phyloP scores from a whole-genome alignment of 2,797 vertebrate genomes.

The Rhinella marina region DNA sequence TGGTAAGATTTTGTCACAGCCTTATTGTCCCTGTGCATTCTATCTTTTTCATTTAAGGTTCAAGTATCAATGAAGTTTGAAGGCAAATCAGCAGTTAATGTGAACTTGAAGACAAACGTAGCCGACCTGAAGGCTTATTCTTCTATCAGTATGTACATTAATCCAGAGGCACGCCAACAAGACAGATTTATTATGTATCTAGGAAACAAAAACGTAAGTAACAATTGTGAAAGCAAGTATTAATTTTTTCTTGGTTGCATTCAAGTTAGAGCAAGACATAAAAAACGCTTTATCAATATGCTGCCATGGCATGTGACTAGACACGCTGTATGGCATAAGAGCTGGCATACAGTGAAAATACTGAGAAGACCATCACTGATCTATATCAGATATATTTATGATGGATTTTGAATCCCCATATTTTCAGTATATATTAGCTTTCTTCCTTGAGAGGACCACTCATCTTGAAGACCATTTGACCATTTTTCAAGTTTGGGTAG shows the following conservation, averaged over 20 bases:
- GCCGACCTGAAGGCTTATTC: slow-evolving; percentile 92
- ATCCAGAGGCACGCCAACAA: slow-evolving; percentile 70
- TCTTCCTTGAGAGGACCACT: too few species aligned
- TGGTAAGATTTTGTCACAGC: background rate
- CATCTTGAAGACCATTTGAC: background rate
- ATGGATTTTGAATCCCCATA: background rate
- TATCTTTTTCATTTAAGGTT: slow-evolving; percentile 76
- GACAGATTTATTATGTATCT: slow-evolving; percentile 94
- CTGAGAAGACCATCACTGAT: background rate
- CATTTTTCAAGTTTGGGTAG: background rate
- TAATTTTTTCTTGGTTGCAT: background rate
- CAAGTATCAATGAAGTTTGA: slow-evolving; percentile 98
- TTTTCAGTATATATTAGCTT: too few species aligned
- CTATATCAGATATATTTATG: background rate
- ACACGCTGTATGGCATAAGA: background rate
- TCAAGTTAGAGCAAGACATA: background rate
- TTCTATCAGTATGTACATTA: slow-evolving; percentile 91
- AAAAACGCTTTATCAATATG: background rate
- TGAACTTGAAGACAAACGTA: slow-evolving; percentile 84
- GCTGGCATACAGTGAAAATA: background rate
- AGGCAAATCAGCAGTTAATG: slow-evolving; percentile 89
- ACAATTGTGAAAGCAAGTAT: background rate
- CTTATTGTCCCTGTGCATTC: slow-evolving; percentile 4
- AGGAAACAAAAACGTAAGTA: slow-evolving; percentile 89
- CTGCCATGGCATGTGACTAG: background rate